Percentiles rank a stretch among this genome's conserved stretches.
Evolutionary conservation across 2,888 invertebrate genomes (phyloP).

Genomic region (Heliconius sara): DNA sequence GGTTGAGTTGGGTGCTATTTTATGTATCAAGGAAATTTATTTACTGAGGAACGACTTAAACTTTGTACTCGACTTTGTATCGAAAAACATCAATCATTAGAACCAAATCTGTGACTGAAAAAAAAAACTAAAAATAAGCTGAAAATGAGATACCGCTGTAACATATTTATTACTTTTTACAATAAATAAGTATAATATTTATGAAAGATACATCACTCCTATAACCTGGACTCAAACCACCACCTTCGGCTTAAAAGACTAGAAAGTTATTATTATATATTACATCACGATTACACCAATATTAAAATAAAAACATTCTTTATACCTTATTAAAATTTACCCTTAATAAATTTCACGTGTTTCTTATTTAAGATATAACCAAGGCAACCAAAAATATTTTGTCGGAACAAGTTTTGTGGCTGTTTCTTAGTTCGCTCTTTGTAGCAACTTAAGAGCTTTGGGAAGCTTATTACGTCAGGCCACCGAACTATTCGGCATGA

Average conservation of each 20-base stretch:
- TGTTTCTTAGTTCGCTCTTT: constrained; percentile 44
- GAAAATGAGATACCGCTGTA: not conserved
- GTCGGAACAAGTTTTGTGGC: constrained; percentile 43
- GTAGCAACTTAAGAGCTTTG: constrained; percentile 45
- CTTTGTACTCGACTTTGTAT: no score
- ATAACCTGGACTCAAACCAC: not conserved
- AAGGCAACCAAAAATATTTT: constrained; percentile 42
- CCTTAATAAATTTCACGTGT: constrained; percentile 2
- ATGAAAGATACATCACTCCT: no score
- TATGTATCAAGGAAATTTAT: not conserved
- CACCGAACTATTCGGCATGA: constrained; percentile 41
- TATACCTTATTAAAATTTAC: not conserved
- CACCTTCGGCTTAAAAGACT: not conserved
- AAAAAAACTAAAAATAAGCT: not conserved
- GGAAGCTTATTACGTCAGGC: constrained; percentile 46
- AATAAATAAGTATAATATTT: no score
- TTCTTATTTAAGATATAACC: constrained; percentile 33
- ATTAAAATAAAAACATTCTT: not conserved
- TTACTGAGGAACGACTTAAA: not conserved
- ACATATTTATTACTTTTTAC: not conserved
- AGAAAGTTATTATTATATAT: not conserved
- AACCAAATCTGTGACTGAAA: no score
- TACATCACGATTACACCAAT: not conserved
- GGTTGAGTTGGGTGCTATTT: not conserved
- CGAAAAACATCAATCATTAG: no score